phyloP scores from a whole-genome alignment of 2,888 invertebrate species.

The Chrysolina oricalcia region DNA sequence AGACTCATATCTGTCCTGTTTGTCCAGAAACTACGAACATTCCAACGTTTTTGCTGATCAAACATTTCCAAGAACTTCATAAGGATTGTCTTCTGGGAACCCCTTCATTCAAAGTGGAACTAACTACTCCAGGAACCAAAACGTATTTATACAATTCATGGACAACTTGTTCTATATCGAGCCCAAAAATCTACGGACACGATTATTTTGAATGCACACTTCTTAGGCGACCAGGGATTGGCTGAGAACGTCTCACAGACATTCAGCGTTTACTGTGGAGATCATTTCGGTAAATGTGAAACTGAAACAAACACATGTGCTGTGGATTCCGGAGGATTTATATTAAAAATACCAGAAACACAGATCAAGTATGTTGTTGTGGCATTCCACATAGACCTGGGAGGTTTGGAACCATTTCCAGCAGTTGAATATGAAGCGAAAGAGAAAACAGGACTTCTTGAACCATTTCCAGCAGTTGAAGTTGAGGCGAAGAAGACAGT shows the following conservation, averaged over 20 bases:
- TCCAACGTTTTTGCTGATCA: conserved; percentile 18
- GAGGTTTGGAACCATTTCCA: too few relatives aligned
- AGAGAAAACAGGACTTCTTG: too few relatives aligned
- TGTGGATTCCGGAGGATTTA: background rate
- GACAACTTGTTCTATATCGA: background rate
- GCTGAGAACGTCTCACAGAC: background rate
- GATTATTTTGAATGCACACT: conserved; percentile 2
- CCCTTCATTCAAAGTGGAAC: background rate
- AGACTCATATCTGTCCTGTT: conserved; percentile 35
- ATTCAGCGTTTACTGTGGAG: background rate
- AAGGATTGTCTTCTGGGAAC: background rate
- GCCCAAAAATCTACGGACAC: too few relatives aligned
- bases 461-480: too few relatives aligned
- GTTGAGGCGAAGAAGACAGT: too few relatives aligned
- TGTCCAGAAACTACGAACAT: conserved; percentile 10
- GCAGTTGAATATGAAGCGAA: too few relatives aligned
- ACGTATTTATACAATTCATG: background rate
- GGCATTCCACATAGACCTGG: background rate
- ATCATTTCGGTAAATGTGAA: background rate
- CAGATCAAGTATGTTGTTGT: background rate
- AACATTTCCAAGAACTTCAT: conserved; percentile 25
- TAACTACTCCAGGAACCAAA: background rate
- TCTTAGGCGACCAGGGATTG: background rate
- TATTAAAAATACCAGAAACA: background rate
- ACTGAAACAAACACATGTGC: background rate